Percentiles rank a stretch among this genome's conserved stretches.
Evolutionary conservation across 2,888 invertebrate genomes (phyloP).

Genomic region (Oscheius sp.): DNA sequence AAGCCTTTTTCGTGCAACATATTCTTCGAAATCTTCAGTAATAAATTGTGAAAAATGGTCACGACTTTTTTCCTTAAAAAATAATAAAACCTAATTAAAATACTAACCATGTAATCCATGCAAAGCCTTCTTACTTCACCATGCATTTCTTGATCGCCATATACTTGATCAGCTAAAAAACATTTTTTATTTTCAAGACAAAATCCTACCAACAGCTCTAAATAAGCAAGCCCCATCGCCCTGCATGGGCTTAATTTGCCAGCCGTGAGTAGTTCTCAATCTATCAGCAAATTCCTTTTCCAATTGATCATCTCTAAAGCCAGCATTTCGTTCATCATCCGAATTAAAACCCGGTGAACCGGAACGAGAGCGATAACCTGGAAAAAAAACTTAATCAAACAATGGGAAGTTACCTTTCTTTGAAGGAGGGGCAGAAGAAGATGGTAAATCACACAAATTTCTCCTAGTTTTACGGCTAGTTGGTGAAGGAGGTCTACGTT

Average conservation of each 20-base stretch:
- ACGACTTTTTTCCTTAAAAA: constrained; percentile 80
- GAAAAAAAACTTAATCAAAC: not conserved
- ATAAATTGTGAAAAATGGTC: constrained; percentile 88
- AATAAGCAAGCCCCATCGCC: constrained; percentile 90
- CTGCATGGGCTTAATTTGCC: constrained; percentile 82
- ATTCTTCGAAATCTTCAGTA: constrained; percentile 86
- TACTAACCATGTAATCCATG: constrained; percentile 86
- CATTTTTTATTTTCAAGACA: not conserved
- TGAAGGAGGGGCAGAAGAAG: constrained; percentile 9
- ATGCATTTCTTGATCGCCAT: constrained; percentile 90
- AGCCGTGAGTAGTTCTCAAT: constrained; percentile 80
- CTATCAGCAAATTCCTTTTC: constrained; percentile 80
- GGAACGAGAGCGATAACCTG: constrained; percentile 28
- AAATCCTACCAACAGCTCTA: constrained; percentile 78
- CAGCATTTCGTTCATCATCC: constrained; percentile 16
- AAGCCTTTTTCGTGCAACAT: constrained; percentile 82
- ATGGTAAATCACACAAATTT: not conserved
- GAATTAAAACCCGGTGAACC: constrained; percentile 25
- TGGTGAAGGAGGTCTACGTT: not conserved
- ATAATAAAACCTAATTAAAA: constrained; percentile 39
- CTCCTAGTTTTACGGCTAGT: not conserved
- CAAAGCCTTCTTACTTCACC: constrained; percentile 83
- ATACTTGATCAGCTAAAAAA: constrained; percentile 82
- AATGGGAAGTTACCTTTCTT: constrained; percentile 7
- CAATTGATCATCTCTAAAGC: constrained; percentile 21